Base-by-base conservation (phyloP, 2,113 vertebrate genomes). In the Nerophis ophidion region DNA sequence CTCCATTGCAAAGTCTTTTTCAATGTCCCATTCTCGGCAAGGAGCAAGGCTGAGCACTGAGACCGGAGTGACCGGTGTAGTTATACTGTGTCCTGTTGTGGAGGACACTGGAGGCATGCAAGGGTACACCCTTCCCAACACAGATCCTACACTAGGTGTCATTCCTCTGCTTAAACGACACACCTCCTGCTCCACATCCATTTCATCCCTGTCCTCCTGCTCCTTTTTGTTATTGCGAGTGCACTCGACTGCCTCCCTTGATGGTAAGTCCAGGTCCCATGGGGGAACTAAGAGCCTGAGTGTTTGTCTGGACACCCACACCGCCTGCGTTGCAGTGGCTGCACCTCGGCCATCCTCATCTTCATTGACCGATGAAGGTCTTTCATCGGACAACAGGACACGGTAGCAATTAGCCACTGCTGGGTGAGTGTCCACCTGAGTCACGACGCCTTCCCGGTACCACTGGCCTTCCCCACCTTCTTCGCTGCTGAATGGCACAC, bases 301-400 rank as follows among this genome's bases (percentile, higher is more conserved):
- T 76, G 91, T 91, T 14, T 92, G 91, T 57, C 91, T 87, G 19
- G 91, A 89, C 50, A 94, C 92, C 93, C 93, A 94, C 14, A 93
- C 81, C 0, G 91, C 89, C 64, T 93, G 91, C 34, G 89, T 62
- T 46, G 78, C 57, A 14, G 45, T 63, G 11, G 60, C 61, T 10
- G 69, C 11, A 3, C 40, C 83, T n/a, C 70, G 67, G 65, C 75
- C 19, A 0, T 68, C 74, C 5, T 76, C 85, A 5, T 86, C 84
- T 33, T 88, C 81, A 0, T 74, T 79, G 8, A 74, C 71, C 52
- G 84, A 70, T 1, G 54, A 58, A 16, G 61, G 36, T 17, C 60
- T 73, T 58, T 89, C 86, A 10, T 88, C 88, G 12, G 83, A 76
- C 17, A 91, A 72, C 48, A 87, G 80, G 54, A 95, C 91, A 10